These are phyloP conservation scores for Notiomystis cincta DNA, from an alignment of 2,113 vertebrate genomes.

Conservation along the genomic window DNA sequence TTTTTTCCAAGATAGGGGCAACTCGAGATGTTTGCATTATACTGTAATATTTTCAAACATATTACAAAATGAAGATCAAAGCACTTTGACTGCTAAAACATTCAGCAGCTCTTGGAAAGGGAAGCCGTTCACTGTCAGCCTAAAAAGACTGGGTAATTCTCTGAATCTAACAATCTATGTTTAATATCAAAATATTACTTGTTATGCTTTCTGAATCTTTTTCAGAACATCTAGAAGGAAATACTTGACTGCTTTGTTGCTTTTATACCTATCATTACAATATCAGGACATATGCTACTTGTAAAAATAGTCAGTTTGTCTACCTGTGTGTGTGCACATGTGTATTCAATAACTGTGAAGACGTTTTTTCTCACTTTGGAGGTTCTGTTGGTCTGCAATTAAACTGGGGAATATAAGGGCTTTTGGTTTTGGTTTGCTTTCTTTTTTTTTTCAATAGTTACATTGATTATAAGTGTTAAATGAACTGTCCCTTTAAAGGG, in stretches of 20 bases:
- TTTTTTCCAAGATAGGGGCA: background rate
- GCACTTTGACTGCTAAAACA: background rate
- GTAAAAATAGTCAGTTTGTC: background rate
- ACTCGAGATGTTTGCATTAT: background rate
- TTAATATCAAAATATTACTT: background rate
- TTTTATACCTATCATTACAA: conserved; percentile 27
- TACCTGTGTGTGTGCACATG: accelerated
- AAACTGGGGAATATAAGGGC: background rate
- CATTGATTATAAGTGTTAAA: background rate
- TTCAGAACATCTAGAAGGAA: background rate
- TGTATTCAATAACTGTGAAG: conserved; percentile 36
- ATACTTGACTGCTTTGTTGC: background rate
- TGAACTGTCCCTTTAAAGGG: background rate
- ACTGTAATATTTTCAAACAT: background rate
- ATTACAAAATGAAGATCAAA: background rate
- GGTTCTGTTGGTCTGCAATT: conserved; percentile 15
- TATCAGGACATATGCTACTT: background rate
- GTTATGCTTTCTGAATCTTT: background rate
- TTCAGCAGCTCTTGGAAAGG: background rate
- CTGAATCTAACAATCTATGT: background rate
- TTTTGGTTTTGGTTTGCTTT: background rate
- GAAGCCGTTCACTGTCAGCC: accelerated
- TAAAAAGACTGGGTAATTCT: background rate
- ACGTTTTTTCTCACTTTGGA: conserved; percentile 1
- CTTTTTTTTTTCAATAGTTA: background rate